Evolutionary conservation across 1,140 invertebrate genomes (phyloP), one percentile per base, ranked within the genome.

Genomic region (Diabrotica virgifera): DNA sequence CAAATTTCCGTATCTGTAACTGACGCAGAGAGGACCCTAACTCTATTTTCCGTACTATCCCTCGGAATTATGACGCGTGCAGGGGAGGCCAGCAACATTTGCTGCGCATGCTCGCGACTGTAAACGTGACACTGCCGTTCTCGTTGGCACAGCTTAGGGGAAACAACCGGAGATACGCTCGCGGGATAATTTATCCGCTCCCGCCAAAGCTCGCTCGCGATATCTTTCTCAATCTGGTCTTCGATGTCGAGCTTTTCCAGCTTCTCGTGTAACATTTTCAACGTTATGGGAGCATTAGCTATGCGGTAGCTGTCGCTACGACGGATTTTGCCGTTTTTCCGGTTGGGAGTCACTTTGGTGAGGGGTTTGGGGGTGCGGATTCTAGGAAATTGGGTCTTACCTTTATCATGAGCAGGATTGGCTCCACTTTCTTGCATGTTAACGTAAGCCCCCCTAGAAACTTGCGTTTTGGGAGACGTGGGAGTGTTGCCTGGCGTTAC

Each of bases 241-340:
- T 77, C 73, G 7, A 78, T 72, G 46, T 72, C 71, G 6, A 66
- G 36, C 59, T 76, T 83, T 51, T 72, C 72, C 61, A 65, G 53
- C 58, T 70, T 80, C 68, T 24, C 78, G 65, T 67, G 68, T 63
- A 70, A 71, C 11, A 62, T 67, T 7, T 66, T 40, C 6, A 85
- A 84, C 79, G 86, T 82, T 64, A 87, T 82, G 3, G 86, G 85
- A 53, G 85, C 87, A 79, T 93, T 94, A 1, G 92, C 92, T 77
- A 92, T 85, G 65, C 91, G 86, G 76, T 94, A 94, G 79, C 91
- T 93, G 76, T 93, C 90, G 76, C 90, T 93, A 53, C 92, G 85
- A 80, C 92, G 92, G 36, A 94, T 81, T 77, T 86, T 86, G 38
- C 78, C 81, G 14, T 51, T 76, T 54, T 52, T 59, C 14, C 58